Conservation (phyloP, 2,113 vertebrate genomes). For the Rhinoderma darwinii region DNA sequence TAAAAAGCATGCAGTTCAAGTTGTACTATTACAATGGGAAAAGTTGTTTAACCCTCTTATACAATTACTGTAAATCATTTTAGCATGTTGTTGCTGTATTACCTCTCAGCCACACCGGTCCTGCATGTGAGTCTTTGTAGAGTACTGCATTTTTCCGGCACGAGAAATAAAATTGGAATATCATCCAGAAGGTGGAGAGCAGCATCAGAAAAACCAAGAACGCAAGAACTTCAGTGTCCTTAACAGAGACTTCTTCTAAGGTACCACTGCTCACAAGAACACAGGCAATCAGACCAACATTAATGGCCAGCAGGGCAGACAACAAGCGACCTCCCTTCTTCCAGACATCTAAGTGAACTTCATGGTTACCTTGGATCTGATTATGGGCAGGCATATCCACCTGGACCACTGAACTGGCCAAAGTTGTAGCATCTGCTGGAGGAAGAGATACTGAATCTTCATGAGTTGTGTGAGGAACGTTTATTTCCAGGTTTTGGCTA, state of each 20-base stretch:
- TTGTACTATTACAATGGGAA: background rate
- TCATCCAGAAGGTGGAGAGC: slow-evolving; percentile 74
- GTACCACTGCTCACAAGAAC: slow-evolving; percentile 72
- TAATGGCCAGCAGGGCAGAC: slow-evolving; percentile 72
- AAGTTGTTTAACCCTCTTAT: background rate
- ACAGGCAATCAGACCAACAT: slow-evolving; percentile 72
- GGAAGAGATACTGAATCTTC: background rate
- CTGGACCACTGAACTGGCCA: background rate
- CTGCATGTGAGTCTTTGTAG: slow-evolving; percentile 77
- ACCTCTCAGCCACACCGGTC: slow-evolving; percentile 82
- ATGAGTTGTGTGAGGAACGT: background rate
- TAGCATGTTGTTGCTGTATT: background rate
- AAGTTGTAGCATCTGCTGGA: background rate
- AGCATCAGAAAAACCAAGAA: slow-evolving; percentile 74
- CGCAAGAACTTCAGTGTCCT: slow-evolving; percentile 66
- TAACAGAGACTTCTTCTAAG: slow-evolving; percentile 61
- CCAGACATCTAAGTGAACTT: slow-evolving; percentile 41
- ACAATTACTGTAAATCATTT: background rate
- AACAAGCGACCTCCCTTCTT: slow-evolving; percentile 68
- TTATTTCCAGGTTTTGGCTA: background rate
- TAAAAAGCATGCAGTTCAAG: no score
- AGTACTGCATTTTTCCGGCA: slow-evolving; percentile 67
- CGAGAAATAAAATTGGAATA: slow-evolving; percentile 71
- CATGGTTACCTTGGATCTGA: background rate
- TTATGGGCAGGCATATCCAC: background rate